Evolutionary conservation across 2,888 invertebrate genomes (phyloP).

Genomic region (Theretra japonica): DNA sequence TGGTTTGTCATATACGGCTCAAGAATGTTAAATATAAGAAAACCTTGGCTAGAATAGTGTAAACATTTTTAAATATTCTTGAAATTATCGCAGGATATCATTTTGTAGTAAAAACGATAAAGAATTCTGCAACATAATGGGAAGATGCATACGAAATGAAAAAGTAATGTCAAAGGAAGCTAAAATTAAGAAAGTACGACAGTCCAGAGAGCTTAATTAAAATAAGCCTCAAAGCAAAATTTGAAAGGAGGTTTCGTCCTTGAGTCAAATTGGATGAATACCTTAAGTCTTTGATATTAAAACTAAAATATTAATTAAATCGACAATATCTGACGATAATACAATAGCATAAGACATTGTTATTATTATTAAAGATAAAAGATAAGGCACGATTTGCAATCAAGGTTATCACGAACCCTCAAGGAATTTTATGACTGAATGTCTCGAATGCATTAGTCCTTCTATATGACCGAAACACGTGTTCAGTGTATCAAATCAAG

Average conservation of each 20-base stretch:
- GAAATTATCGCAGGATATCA: too few species aligned
- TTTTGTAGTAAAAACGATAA: too few species aligned
- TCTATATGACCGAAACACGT: neutral
- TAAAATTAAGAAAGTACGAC: too few species aligned
- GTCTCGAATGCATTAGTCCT: neutral
- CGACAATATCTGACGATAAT: constrained; percentile 8
- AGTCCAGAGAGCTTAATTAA: too few species aligned
- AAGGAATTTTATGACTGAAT: neutral
- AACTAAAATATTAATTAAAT: neutral
- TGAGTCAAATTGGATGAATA: too few species aligned
- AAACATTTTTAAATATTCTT: too few species aligned
- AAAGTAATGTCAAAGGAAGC: too few species aligned
- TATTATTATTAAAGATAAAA: constrained; percentile 49
- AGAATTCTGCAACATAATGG: too few species aligned
- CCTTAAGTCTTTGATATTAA: too few species aligned
- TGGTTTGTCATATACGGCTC: neutral
- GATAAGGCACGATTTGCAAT: constrained; percentile 48
- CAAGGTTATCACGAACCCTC: constrained; percentile 40
- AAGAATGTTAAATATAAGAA: neutral
- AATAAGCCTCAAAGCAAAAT: too few species aligned
- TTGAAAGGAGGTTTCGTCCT: too few species aligned
- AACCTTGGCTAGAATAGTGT: neutral
- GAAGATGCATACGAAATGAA: too few species aligned
- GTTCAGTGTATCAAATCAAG: neutral
- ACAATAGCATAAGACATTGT: constrained; percentile 37